Conservation (phyloP, 2,113 vertebrate species). For the Etia nguti region DNA sequence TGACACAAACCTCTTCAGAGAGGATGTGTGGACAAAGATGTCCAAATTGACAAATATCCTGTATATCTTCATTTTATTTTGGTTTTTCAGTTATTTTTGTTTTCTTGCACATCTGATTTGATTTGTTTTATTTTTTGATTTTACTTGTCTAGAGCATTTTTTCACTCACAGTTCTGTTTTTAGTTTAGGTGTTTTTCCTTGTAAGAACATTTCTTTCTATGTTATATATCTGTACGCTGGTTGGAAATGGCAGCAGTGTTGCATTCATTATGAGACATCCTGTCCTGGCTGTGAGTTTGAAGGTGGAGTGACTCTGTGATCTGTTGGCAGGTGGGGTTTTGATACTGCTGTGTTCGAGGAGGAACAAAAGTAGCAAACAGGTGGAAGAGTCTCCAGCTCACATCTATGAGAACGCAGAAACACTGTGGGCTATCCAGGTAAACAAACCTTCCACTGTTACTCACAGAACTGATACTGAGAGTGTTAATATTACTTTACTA, state of each 20-base stretch:
- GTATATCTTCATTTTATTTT: neutral
- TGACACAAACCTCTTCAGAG: neutral
- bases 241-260: neutral
- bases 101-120: neutral
- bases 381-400: neutral
- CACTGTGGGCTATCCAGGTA: neutral
- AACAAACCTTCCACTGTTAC: neutral
- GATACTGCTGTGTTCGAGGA: neutral
- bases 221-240: no score
- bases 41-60: neutral
- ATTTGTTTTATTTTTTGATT: neutral
- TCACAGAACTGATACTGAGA: neutral
- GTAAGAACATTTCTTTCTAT: no score
- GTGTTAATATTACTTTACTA: neutral
- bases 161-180: no score
- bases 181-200: no score
- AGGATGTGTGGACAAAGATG: neutral
- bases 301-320: neutral
- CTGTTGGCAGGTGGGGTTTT: neutral
- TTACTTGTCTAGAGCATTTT: neutral
- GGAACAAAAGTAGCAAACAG: neutral
- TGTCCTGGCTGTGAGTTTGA: neutral
- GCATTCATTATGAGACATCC: neutral
- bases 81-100: neutral
- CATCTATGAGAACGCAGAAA: neutral